Base-by-base conservation (phyloP, 2,113 vertebrate genomes). In the Melanerpes formicivorus region DNA sequence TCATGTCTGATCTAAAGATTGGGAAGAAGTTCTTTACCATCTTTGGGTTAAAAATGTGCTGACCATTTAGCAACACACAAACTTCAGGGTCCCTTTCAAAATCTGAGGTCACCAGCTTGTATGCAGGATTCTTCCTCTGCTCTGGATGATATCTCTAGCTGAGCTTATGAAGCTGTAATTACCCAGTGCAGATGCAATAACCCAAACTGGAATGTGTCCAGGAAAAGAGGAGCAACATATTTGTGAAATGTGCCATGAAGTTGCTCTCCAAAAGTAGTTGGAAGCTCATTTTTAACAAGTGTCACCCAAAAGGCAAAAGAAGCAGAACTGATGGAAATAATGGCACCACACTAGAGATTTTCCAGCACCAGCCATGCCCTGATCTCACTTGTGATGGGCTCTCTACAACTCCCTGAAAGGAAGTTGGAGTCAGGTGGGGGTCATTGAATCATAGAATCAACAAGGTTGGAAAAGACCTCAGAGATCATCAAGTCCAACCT, bases 241-340 rank as follows among this genome's bases (percentile, higher is more conserved):
- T 88, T 80, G 73, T 10, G 18, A 94, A 94, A 92, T 64, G 76
- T 84, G 48, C 54, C 55, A 90, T 66, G 42, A 82, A 84, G 71
- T 46, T 11, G 1, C 69, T 76, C 2, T 3, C 2, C 3, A 84
- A 81, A 84, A 69, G 50, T 34, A 27, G 58, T 63, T 62, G 29
- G 34, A 93, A 94, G 25, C 21, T 73, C 10, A 16, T 82, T 84
- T 92, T 76, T 8, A 18, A 62, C 18, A 84, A 76, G 34, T 50
- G 26, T 76, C 18, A 87, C 17, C 9, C 26, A 58, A 66, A 66
- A 82, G 71, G 48, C 18, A 81, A 66, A 37, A 66, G 48, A 44
- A 65, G 16, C 5, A 80, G 55, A 82, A 63, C 18, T 88, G 25
- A 5, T 10, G 21, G 58, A 84, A 92, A 76, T 40, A 30, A n/a